These are phyloP conservation scores for Zaprionus capensis DNA, from an alignment of 1,140 invertebrate species.

Conservation along the genomic window DNA sequence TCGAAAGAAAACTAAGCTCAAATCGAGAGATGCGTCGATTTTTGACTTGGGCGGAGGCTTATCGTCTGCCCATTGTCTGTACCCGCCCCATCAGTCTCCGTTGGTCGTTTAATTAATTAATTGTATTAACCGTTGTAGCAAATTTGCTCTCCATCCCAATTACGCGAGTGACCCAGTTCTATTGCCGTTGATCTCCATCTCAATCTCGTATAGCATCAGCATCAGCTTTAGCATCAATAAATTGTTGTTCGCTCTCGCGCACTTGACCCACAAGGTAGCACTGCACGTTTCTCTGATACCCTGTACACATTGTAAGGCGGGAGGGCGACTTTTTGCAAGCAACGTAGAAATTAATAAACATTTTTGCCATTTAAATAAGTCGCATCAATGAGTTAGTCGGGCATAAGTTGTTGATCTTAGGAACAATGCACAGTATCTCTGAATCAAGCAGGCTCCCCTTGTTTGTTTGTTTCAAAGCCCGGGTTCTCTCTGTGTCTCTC, in stretches of 20 bases:
- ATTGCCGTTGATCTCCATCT: slow-evolving; percentile 39
- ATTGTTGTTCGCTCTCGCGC: slow-evolving; percentile 27
- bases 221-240: slow-evolving; percentile 7
- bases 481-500: not conserved
- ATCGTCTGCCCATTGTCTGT: slow-evolving; percentile 45
- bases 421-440: not conserved
- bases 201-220: slow-evolving; percentile 10
- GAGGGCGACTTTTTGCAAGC: not conserved
- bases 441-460: not conserved
- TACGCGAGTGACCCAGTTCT: slow-evolving; percentile 70
- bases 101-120: slow-evolving; percentile 78
- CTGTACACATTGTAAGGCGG: not conserved
- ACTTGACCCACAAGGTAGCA: slow-evolving; percentile 71
- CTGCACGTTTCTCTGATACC: not conserved
- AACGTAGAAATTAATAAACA: not conserved
- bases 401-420: not conserved
- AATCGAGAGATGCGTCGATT: slow-evolving; percentile 73
- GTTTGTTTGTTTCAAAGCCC: not conserved
- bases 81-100: not conserved
- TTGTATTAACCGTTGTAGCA: slow-evolving; percentile 71
- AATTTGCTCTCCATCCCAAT: slow-evolving; percentile 61
- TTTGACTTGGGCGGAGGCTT: slow-evolving; percentile 70
- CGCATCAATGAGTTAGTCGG: not conserved
- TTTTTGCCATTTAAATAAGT: not conserved
- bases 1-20: slow-evolving; percentile 66